phyloP scores from a whole-genome alignment of 92 coral and sea anemone genomes.

The Micromussa lordhowensis region DNA sequence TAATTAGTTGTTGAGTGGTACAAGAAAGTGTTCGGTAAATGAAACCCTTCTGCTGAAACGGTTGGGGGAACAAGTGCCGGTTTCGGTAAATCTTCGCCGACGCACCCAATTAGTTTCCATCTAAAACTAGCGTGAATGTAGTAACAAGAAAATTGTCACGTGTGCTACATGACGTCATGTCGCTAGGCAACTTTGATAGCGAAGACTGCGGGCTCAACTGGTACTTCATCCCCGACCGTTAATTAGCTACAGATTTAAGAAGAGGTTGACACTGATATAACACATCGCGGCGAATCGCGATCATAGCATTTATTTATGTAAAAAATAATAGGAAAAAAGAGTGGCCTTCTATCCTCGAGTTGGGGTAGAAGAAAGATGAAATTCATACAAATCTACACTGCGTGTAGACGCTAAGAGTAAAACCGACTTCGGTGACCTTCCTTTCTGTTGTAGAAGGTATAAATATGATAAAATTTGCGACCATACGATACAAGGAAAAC shows the following conservation, averaged over 20 bases:
- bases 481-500: background rate
- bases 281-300: constrained; percentile 19
- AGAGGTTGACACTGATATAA: background rate
- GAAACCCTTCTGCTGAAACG: background rate
- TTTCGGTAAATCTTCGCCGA: background rate
- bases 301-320: constrained; percentile 46
- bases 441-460: constrained; percentile 26
- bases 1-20: background rate
- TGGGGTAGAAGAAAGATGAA: constrained; percentile 24
- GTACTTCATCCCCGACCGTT: background rate
- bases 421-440: constrained; percentile 49
- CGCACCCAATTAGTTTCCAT: background rate
- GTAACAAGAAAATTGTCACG: too few relatives aligned
- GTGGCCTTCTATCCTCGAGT: constrained; percentile 16
- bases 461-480: constrained; percentile 2
- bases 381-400: constrained; percentile 67
- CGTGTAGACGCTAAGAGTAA: constrained; percentile 61
- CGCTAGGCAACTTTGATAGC: background rate
- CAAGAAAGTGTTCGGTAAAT: background rate
- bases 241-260: background rate
- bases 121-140: too few relatives aligned
- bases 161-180: background rate
- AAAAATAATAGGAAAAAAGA: constrained; percentile 6
- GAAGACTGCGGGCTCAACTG: background rate
- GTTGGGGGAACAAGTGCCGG: background rate